Evolutionary conservation across 2,888 invertebrate species (phyloP), one percentile per base, ranked within the genome.

Genomic region (Caenorhabditis parvicauda): DNA sequence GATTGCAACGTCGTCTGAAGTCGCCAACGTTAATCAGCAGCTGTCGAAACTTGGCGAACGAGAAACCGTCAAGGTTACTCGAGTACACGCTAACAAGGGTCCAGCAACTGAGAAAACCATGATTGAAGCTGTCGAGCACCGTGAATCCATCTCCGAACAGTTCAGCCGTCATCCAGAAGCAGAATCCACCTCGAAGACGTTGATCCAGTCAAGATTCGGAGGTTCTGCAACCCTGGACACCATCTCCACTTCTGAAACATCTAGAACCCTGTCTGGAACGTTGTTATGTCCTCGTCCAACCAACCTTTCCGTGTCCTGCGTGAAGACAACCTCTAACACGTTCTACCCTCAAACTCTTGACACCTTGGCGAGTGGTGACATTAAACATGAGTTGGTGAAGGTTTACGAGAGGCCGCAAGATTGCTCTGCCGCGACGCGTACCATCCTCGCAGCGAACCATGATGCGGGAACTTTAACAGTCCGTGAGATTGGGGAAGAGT

Each of bases 1-100:
- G 6, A 70, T 67, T 17, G 74, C 68, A 42, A 62, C 73, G 22
- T 52, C 61, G 19, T 67, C 74, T 14, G 59, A 62, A 7, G 46
- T 49, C 19, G 45, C 61, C 27, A 64, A 50, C 38, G 39, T 70
- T 17, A 56, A 54, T 22, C 59, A 67, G 12, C 59, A 67, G 14
- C 47, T 72, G 44, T 49, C 49, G 24, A 50, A 54, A 35, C 39
- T 54, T 19, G 67, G 60, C 41, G 51, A 60, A 28, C 50, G 50
- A 17, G 70, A 70, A 44, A 35, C 45, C 3, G 51, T 63, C 9
- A 64, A 64, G 37, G 63, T 49, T 35, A 28, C 61, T 12, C 58
- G 61, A 25, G 43, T 41, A 2, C 28, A 54, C 4, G 35, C 58
- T 2, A 70, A 70, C 55, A 67, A 67, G 38, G 70, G 67, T 24